These are phyloP conservation scores for Nannobrachium achirus DNA, from an alignment of 2,113 vertebrate species.

Conservation along the genomic window DNA sequence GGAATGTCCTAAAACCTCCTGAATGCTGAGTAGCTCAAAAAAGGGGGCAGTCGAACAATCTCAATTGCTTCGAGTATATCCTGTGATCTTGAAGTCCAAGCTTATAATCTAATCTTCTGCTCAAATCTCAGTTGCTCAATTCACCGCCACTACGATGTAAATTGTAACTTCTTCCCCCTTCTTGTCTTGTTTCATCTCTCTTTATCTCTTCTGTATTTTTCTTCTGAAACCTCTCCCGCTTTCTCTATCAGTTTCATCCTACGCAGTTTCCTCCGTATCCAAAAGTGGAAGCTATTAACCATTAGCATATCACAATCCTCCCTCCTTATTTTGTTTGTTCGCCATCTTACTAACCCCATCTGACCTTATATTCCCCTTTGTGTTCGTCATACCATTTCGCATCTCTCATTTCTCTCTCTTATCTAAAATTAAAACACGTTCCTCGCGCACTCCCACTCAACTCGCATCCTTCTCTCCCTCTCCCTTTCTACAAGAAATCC, in stretches of 20 bases:
- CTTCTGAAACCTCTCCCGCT: slow-evolving; percentile 1
- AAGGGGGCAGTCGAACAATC: neutral
- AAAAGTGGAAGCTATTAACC: too few species aligned
- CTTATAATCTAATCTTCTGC: too few species aligned
- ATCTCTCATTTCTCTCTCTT: neutral
- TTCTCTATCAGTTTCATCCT: neutral
- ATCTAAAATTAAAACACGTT: too few species aligned
- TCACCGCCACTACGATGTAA: too few species aligned
- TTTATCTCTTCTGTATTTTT: neutral
- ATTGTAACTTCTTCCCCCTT: too few species aligned
- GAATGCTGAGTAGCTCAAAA: slow-evolving; percentile 19
- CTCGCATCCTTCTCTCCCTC: too few species aligned
- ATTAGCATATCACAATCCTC: too few species aligned
- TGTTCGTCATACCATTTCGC: neutral
- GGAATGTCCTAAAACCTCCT: slow-evolving; percentile 23
- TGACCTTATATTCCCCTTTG: neutral
- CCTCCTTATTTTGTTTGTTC: neutral
- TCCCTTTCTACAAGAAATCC: neutral
- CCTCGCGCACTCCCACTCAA: neutral
- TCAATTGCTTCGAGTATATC: too few species aligned
- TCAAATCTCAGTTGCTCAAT: too few species aligned
- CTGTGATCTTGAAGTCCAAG: neutral
- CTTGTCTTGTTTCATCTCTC: neutral
- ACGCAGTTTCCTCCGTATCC: too few species aligned
- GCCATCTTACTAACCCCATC: slow-evolving; percentile 4